These are phyloP conservation scores for Zygothrica quintamaculata DNA, from an alignment of 2,888 invertebrate genomes.

Conservation along the genomic window DNA sequence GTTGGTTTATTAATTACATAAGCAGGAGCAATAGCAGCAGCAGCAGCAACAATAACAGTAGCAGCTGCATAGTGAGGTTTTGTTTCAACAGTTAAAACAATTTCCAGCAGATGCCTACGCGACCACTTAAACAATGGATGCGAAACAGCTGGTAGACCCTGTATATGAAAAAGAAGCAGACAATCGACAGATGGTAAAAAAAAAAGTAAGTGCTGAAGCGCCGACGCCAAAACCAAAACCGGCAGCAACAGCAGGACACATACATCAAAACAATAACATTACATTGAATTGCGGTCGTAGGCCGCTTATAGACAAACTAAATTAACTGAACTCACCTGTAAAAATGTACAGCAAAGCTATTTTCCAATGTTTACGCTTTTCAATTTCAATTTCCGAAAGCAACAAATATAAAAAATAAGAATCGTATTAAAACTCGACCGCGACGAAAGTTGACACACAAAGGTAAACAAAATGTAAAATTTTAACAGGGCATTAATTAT, in stretches of 20 bases:
- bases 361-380: conserved; percentile 42
- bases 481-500: conserved; percentile 58
- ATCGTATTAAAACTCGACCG: conserved; percentile 51
- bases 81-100: conserved; percentile 50
- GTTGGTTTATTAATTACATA: conserved; percentile 77
- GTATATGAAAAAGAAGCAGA: conserved; percentile 36
- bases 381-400: conserved; percentile 32
- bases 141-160: conserved; percentile 69
- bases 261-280: conserved; percentile 57
- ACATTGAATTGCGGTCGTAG: conserved; percentile 13
- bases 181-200: conserved; percentile 74
- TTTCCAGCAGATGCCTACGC: conserved; percentile 73
- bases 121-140: conserved; percentile 47
- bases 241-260: conserved; percentile 57
- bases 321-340: conserved; percentile 44
- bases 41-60: conserved; percentile 16
- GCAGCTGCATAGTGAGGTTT: conserved; percentile 68
- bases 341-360: conserved; percentile 21
- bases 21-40: conserved; percentile 42
- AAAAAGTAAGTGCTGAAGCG: conserved; percentile 34
- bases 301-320: conserved; percentile 23
- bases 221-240: conserved; percentile 30
- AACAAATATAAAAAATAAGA: conserved; percentile 24
- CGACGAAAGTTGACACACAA: conserved; percentile 72
- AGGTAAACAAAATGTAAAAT: conserved; percentile 74